Percentiles rank a stretch among this genome's conserved stretches.
Evolutionary conservation across 1,140 invertebrate genomes (phyloP).

Genomic region (Trichoplusia ni): DNA sequence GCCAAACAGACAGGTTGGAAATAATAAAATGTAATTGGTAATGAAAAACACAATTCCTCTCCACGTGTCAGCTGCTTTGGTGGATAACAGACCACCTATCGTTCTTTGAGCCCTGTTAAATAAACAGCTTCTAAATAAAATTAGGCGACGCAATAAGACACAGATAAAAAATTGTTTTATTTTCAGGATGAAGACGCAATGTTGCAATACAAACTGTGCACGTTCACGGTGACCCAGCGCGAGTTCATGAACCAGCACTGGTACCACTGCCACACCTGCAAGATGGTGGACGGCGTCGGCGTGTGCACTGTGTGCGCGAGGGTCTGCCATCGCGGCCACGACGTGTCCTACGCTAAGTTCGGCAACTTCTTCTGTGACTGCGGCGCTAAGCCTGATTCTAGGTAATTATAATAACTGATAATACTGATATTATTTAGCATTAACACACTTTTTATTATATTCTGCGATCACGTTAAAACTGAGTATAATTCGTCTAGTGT

Average conservation of each 20-base stretch:
- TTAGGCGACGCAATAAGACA: too few relatives aligned
- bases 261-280: slow-evolving; percentile 99
- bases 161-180: neutral
- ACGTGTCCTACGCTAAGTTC: slow-evolving; percentile 98
- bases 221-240: slow-evolving; percentile 97
- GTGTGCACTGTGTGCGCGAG: slow-evolving; percentile 98
- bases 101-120: too few relatives aligned
- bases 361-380: slow-evolving; percentile 99
- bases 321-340: slow-evolving; percentile 98
- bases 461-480: too few relatives aligned
- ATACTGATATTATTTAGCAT: neutral
- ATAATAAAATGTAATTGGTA: too few relatives aligned
- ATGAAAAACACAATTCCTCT: too few relatives aligned
- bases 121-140: too few relatives aligned
- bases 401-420: slow-evolving; percentile 39
- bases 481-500: too few relatives aligned
- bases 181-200: slow-evolving; percentile 93
- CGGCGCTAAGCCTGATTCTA: slow-evolving; percentile 95
- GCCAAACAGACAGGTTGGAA: too few relatives aligned
- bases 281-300: slow-evolving; percentile 98
- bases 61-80: too few relatives aligned
- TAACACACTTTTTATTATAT: neutral
- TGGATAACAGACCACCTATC: too few relatives aligned
- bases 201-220: slow-evolving; percentile 96
- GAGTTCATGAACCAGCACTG: slow-evolving; percentile 99